Evolutionary conservation across 2,797 vertebrate genomes (phyloP).

Genomic region (Gobionotothen gibberifrons): DNA sequence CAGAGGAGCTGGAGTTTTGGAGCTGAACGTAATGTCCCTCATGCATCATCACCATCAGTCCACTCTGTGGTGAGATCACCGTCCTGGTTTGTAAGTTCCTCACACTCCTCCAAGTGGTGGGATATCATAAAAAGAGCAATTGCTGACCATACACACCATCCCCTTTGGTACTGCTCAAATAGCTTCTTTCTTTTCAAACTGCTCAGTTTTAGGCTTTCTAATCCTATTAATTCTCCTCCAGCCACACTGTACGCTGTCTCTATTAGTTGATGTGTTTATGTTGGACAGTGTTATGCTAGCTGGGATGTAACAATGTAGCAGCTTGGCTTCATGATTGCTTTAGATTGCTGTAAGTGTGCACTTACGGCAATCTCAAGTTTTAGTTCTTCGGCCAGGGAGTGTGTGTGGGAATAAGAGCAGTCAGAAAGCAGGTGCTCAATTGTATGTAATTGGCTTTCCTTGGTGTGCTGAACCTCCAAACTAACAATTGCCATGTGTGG

Average conservation of each 20-base stretch:
- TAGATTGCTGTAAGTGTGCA: conserved; percentile 56
- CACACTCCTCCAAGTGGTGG: conserved; percentile 72
- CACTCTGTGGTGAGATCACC: conserved; percentile 75
- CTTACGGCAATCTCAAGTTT: conserved; percentile 46
- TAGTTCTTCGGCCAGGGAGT: conserved; percentile 15
- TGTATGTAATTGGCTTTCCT: conserved; percentile 42
- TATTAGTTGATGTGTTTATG: conserved; percentile 53
- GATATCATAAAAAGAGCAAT: conserved; percentile 61
- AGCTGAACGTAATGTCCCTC: conserved; percentile 77
- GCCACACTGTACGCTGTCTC: conserved; percentile 23
- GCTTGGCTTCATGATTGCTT: conserved; percentile 50
- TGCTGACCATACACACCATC: conserved; percentile 65
- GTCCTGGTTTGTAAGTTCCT: conserved; percentile 72
- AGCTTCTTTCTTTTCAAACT: conserved; percentile 52
- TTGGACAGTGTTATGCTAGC: conserved; percentile 31
- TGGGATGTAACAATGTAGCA: conserved; percentile 26
- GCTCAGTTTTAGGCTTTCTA: conserved; percentile 40
- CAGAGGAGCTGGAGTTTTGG: conserved; percentile 70
- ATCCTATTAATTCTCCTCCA: conserved; percentile 47
- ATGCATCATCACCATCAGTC: conserved; percentile 74
- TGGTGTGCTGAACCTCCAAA: conserved; percentile 5
- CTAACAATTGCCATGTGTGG: conserved; percentile 50
- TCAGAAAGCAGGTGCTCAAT: conserved; percentile 25
- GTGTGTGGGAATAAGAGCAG: conserved; percentile 22
- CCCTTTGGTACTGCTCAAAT: conserved; percentile 49